phyloP scores from a whole-genome alignment of 1,140 invertebrate genomes.

The Acromyrmex charruanus region DNA sequence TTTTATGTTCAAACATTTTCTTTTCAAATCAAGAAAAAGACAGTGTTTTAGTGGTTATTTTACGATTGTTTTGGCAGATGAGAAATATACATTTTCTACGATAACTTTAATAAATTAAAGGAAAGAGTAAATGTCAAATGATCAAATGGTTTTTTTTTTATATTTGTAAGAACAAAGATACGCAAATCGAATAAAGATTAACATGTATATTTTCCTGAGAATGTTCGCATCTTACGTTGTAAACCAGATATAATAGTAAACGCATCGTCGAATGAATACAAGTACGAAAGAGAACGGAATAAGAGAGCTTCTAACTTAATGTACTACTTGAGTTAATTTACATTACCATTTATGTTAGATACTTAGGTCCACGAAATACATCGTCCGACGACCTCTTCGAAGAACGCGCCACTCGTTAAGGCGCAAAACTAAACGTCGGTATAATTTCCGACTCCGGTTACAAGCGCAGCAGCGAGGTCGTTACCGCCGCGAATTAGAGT shows the following conservation, averaged over 20 bases:
- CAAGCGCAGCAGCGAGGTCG: slow-evolving; percentile 22
- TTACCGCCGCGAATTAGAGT: slow-evolving; percentile 45
- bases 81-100: background rate
- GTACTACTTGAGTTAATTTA: slow-evolving; percentile 12
- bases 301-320: background rate
- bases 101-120: background rate
- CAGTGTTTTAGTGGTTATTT: background rate
- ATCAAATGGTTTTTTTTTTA: background rate
- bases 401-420: slow-evolving; percentile 46
- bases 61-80: background rate
- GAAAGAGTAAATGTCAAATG: background rate
- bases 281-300: background rate
- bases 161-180: background rate
- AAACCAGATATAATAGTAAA: background rate
- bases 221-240: background rate
- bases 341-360: slow-evolving; percentile 34
- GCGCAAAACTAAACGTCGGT: slow-evolving; percentile 45
- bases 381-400: slow-evolving; percentile 21
- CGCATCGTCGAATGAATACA: background rate
- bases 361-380: background rate
- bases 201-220: background rate
- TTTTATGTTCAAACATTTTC: background rate
- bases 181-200: slow-evolving; percentile 17
- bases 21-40: background rate
- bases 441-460: slow-evolving; percentile 48